phyloP scores from a whole-genome alignment of 2,797 vertebrate species.

The Dendrocincla tyrannina region DNA sequence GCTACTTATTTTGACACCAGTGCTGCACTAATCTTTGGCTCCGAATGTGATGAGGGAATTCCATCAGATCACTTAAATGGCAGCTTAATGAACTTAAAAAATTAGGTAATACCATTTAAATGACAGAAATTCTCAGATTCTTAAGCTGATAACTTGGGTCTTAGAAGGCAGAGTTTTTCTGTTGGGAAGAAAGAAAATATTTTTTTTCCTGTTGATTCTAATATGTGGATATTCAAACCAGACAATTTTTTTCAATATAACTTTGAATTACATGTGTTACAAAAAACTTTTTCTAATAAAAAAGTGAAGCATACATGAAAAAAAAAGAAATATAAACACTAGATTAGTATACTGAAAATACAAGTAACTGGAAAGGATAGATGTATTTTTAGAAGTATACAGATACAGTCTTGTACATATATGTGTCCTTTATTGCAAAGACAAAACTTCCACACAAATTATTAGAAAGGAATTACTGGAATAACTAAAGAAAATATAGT shows the following conservation, averaged over 20 bases:
- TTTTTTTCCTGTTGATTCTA: background rate
- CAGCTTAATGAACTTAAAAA: background rate
- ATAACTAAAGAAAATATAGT: background rate
- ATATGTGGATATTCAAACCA: background rate
- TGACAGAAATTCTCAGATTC: slow-evolving; percentile 28
- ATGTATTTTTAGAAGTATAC: background rate
- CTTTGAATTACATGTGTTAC: background rate
- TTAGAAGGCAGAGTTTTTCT: background rate
- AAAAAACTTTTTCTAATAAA: background rate
- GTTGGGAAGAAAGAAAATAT: background rate
- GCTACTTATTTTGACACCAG: background rate
- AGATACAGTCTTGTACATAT: background rate
- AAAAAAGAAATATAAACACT: background rate
- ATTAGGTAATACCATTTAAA: background rate
- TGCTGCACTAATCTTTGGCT: background rate
- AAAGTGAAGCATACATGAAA: background rate
- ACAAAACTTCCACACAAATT: background rate
- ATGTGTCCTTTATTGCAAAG: background rate
- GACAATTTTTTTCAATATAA: background rate
- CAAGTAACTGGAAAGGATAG: background rate
- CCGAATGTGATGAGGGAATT: slow-evolving; percentile 8
- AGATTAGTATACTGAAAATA: background rate
- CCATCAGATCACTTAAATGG: background rate
- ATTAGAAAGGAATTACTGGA: background rate
- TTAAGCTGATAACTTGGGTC: slow-evolving; percentile 12